Percentiles rank a stretch among this genome's conserved stretches.
phyloP scores from a whole-genome alignment of 1,140 invertebrate genomes.

The Micrasema longulum region DNA sequence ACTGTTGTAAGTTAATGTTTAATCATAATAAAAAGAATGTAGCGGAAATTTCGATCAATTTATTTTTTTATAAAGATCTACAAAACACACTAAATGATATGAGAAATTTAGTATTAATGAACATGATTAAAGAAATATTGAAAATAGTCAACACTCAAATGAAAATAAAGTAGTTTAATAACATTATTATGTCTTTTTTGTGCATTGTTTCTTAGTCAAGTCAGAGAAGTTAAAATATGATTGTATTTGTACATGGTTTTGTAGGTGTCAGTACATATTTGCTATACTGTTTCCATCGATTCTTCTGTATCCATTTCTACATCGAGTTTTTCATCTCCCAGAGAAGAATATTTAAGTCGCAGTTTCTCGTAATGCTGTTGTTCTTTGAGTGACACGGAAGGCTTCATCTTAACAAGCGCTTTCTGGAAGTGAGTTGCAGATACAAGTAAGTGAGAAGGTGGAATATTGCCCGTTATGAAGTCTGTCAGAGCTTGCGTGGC shows the following conservation, averaged over 20 bases:
- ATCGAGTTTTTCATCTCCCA: constrained; percentile 62
- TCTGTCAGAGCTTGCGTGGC: constrained; percentile 81
- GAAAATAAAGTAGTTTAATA: background rate
- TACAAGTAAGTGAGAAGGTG: constrained; percentile 60
- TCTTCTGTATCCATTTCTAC: constrained; percentile 68
- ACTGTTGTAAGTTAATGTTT: constrained; percentile 57
- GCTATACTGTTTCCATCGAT: constrained; percentile 64
- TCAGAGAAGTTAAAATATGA: background rate
- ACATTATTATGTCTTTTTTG: constrained; percentile 1
- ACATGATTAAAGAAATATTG: background rate
- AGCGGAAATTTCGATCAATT: constrained; percentile 32
- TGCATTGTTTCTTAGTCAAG: background rate
- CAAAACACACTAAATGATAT: constrained; percentile 35
- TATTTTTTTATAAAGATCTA: constrained; percentile 45
- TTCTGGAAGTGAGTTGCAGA: constrained; percentile 66
- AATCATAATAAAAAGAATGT: constrained; percentile 1
- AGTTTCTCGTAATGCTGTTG: constrained; percentile 72
- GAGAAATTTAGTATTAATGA: constrained; percentile 20
- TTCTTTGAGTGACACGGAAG: constrained; percentile 83
- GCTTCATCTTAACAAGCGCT: constrained; percentile 81
- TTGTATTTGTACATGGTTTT: background rate
- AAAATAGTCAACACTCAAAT: background rate
- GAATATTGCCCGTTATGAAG: constrained; percentile 63
- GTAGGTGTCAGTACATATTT: constrained; percentile 1
- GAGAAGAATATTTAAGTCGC: constrained; percentile 67